Evolutionary conservation across 2,113 vertebrate genomes (phyloP).

Genomic region (Stigmatopora argus): DNA sequence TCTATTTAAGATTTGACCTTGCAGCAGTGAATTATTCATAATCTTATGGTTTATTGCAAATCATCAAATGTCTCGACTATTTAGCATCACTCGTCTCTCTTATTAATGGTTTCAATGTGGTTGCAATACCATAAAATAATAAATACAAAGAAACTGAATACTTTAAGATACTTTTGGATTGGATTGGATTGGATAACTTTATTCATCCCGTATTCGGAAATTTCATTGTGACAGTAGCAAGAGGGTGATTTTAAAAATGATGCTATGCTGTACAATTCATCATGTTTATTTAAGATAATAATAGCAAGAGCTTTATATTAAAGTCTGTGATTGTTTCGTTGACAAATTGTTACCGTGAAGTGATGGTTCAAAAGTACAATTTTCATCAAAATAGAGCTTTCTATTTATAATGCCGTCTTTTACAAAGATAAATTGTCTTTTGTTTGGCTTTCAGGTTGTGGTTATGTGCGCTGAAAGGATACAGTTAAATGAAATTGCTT

Average conservation of each 20-base stretch:
- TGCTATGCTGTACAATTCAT: not conserved
- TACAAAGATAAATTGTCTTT: constrained; percentile 8
- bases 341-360: not conserved
- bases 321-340: not conserved
- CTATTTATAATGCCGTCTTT: constrained; percentile 10
- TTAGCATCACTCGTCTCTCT: not conserved
- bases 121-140: not conserved
- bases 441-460: constrained; percentile 6
- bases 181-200: too few relatives aligned
- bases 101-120: not conserved
- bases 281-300: not conserved
- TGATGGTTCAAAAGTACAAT: not conserved
- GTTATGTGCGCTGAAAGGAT: constrained; percentile 1
- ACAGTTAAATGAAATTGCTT: constrained; percentile 9
- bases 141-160: not conserved
- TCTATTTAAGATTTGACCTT: not conserved
- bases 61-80: not conserved
- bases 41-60: not conserved
- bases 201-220: too few relatives aligned
- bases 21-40: not conserved
- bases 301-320: not conserved
- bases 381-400: not conserved
- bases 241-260: not conserved
- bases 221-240: too few relatives aligned
- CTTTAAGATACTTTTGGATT: not conserved